Base-by-base conservation (phyloP, 2,113 vertebrate genomes). In the Macquaria australasica region DNA sequence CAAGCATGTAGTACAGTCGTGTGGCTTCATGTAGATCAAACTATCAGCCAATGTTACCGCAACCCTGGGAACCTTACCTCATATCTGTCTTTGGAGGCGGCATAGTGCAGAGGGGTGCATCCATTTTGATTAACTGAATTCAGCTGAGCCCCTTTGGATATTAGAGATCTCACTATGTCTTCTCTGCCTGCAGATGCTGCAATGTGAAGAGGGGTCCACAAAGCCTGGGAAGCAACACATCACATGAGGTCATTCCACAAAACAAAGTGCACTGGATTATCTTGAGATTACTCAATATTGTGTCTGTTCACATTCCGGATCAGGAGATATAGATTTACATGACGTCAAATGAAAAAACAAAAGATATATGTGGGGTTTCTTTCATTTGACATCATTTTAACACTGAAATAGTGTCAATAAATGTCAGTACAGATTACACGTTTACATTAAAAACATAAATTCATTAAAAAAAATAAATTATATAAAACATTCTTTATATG, bases 191-290 rank as follows among this genome's bases (percentile, higher is more conserved):
- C 98, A 1, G 98, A 99, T 6, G 98, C 96, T 2, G 98, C 98
- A 25, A 99, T 99, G 87, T 99, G 98, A 81, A 99, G 94, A 64
- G 98, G 98, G 45, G 96, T 97, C 98, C 98, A 99, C 0, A 95
- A 95, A 53, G 97, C 97, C 98, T 99, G 63, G 55, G 25, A 68
- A 68, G 48, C 5, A 34, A 75, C 1, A 89, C 5, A 53, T 37
- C 25, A 68, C 21, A 51, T 39, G 1, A 25, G 8, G 39, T 48
- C 14, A 68, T 31, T 48, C 8, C 63, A 64, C 1, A 53, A 34
- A 51, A 79, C 11, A 68, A 15, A 55, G 7, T 1, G 3, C 39
- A 48, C 0, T 58, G 21, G 50, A 79, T n/a, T 2, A 50, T 75
- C 14, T 37, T 37, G 12, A 23, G 43, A 72, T n/a, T 23, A 23